These are phyloP conservation scores for Onchidella celtica DNA, from an alignment of 2,888 invertebrate species.

Conservation along the genomic window DNA sequence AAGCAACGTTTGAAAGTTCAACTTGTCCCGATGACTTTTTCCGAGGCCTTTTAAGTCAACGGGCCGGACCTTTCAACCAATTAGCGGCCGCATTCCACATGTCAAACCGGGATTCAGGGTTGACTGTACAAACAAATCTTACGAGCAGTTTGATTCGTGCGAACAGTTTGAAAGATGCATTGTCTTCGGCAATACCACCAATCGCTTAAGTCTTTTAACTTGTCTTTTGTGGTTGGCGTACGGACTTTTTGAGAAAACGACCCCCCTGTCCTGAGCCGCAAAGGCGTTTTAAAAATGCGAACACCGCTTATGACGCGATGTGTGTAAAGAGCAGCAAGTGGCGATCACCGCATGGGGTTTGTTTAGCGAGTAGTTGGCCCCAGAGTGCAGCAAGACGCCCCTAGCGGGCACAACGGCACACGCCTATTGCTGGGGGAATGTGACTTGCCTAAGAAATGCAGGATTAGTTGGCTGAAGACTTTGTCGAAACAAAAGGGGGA, in stretches of 20 bases:
- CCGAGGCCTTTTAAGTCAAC: conserved; percentile 34
- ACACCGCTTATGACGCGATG: background rate
- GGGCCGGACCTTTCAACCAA: conserved; percentile 30
- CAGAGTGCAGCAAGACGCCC: background rate
- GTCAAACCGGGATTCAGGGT: too few relatives aligned
- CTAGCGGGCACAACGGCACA: background rate
- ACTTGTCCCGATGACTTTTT: background rate
- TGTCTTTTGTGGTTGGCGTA: too few relatives aligned
- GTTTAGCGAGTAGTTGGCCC: background rate
- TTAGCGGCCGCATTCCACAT: conserved; percentile 35
- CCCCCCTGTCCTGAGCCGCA: background rate
- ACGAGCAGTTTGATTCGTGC: too few relatives aligned
- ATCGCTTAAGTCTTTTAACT: background rate
- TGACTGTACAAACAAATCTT: too few relatives aligned
- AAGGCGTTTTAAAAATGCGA: background rate
- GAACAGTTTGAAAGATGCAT: background rate
- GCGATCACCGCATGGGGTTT: background rate
- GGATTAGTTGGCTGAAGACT: conserved; percentile 21
- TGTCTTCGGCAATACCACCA: background rate
- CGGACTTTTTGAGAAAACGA: background rate
- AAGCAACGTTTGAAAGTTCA: background rate
- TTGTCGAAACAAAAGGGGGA: background rate
- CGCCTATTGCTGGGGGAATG: background rate
- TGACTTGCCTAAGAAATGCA: conserved; percentile 16
- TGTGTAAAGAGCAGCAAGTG: conserved; percentile 2